Base-by-base conservation (phyloP, 2,797 vertebrate species). In the Nothura maculosa region DNA sequence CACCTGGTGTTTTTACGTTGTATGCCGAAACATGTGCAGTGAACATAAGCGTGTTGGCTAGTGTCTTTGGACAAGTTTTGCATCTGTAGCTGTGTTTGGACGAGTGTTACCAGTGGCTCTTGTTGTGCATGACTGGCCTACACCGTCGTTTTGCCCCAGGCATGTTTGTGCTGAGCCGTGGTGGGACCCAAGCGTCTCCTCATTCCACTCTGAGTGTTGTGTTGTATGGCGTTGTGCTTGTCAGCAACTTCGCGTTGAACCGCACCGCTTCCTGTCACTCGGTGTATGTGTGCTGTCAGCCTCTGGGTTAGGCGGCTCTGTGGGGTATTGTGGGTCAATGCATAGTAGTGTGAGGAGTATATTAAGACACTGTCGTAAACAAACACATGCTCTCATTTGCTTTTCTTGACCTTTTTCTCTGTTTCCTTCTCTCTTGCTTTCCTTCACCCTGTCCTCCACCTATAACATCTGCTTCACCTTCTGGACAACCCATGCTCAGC, bases 381-480 rank as follows among this genome's bases (percentile, higher is more conserved):
- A 63, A 80, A 85, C 38, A 85, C 60, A 6, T 3, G 82, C 90
- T 89, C 77, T 96, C 80, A 64, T 94, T 66, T 55, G 87, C 94
- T 94, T 87, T 83, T 93, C 4, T 85, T 96, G 73, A 92, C 55
- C 63, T 90, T 76, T 61, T 89, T 77, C 90, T 92, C 74, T 73
- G 75, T 86, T 85, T 73, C 89, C 79, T 75, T 85, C 50, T 79
- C 81, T 91, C 83, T 28, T 64, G 85, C 76, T 27, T 58, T 79
- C 78, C 75, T 88, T 78, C 76, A 55, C 86, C 32, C 58, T 92
- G 54, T 85, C 52, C n/a, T 92, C 90, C 0, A 1, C 76, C 63
- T 81, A 57, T 79, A 63, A 85, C 47, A 57, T 97, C 90, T 94
- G 92, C 93, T 97, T 97, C 87, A 87, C 95, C 85, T 95, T 79